A percentile compares a stretch with the other conserved stretches of the same genome.
Evolutionary conservation across 2,797 vertebrate genomes (phyloP).

Genomic region (Sparidentex hasta): DNA sequence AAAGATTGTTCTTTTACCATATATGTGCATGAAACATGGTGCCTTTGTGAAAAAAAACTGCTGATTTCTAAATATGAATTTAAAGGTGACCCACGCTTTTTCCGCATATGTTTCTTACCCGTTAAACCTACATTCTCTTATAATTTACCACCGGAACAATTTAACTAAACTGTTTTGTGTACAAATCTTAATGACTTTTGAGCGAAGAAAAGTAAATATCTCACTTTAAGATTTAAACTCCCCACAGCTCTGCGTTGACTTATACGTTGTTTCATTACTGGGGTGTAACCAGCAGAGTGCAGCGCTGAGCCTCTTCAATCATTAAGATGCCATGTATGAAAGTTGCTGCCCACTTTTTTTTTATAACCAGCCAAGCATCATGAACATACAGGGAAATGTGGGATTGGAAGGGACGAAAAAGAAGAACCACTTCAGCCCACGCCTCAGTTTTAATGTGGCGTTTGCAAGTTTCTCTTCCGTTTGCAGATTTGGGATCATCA

Average conservation of each 20-base stretch:
- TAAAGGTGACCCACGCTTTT: not conserved
- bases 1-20: not conserved
- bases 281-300: slow-evolving; percentile 34
- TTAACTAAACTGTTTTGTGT: not conserved
- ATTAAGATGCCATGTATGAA: not conserved
- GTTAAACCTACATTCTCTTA: not conserved
- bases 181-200: not conserved
- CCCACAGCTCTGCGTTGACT: not conserved
- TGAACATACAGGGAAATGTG: not conserved
- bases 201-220: not conserved
- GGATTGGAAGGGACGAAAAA: not conserved
- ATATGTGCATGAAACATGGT: not conserved
- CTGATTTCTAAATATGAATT: not conserved
- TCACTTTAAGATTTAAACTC: not conserved
- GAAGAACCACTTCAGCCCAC: not conserved
- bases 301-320: slow-evolving; percentile 5
- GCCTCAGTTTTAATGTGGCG: not conserved
- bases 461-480: slow-evolving; percentile 5
- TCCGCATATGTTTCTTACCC: not conserved
- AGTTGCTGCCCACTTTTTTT: not conserved
- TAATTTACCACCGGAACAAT: not conserved
- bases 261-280: not conserved
- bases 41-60: not conserved
- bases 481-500: not conserved
- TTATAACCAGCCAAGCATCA: not conserved